phyloP scores from a whole-genome alignment of 1,140 invertebrate genomes.

The Anastatus disparis region DNA sequence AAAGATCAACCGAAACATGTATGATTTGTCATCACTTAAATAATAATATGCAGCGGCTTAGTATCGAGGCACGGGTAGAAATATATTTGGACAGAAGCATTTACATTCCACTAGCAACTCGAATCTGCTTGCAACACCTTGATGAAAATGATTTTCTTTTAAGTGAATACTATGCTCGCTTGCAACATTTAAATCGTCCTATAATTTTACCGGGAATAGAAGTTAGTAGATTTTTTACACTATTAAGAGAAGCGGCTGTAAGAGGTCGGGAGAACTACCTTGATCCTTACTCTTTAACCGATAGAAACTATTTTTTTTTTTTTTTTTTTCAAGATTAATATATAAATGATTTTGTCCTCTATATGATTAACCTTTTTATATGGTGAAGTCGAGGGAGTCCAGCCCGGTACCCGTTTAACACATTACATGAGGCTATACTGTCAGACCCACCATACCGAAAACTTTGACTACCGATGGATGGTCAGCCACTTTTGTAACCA shows the following conservation, averaged over 20 bases:
- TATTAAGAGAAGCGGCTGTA: constrained; percentile 9
- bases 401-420: too few relatives aligned
- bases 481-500: too few relatives aligned
- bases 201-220: neutral
- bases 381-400: too few relatives aligned
- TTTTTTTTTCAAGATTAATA: too few relatives aligned
- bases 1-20: neutral
- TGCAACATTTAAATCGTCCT: constrained; percentile 6
- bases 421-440: too few relatives aligned
- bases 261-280: neutral
- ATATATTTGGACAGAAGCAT: constrained; percentile 5
- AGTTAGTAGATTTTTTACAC: constrained; percentile 1
- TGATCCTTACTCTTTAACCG: neutral
- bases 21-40: constrained; percentile 8
- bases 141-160: neutral
- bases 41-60: constrained; percentile 1
- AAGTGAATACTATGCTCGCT: neutral
- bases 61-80: neutral
- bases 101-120: constrained; percentile 4
- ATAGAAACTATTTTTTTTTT: too few relatives aligned
- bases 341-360: too few relatives aligned
- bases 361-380: too few relatives aligned
- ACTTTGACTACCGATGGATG: too few relatives aligned
- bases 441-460: too few relatives aligned
- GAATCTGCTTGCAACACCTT: too few relatives aligned